These are phyloP conservation scores for Rutpela maculata DNA, from an alignment of 2,888 invertebrate genomes.

Conservation along the genomic window DNA sequence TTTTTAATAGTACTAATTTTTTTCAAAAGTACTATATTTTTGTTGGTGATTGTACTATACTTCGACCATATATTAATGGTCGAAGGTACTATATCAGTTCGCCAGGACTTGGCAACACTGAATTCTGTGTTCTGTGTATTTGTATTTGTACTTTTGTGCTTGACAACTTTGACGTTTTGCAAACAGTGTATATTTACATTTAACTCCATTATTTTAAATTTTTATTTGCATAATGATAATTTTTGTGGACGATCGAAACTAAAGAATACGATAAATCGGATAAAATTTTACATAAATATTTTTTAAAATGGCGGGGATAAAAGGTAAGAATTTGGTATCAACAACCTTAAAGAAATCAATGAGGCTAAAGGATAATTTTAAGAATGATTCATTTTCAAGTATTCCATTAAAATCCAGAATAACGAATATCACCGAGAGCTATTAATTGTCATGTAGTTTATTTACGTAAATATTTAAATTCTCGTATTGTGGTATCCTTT, in stretches of 20 bases:
- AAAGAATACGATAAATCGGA: constrained; percentile 4
- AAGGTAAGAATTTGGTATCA: constrained; percentile 45
- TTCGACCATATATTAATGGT: too few species aligned
- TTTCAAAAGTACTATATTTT: too few species aligned
- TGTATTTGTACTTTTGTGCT: too few species aligned
- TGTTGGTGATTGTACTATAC: too few species aligned
- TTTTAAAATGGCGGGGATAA: constrained; percentile 52
- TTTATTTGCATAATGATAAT: constrained; percentile 35
- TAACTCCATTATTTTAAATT: constrained; percentile 26
- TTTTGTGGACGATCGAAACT: constrained; percentile 27
- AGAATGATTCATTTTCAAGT: constrained; percentile 45
- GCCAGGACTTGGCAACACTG: too few species aligned
- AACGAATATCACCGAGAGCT: background rate
- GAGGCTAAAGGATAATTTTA: constrained; percentile 40
- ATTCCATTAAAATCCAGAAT: background rate
- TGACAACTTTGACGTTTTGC: constrained; percentile 29
- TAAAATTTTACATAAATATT: background rate
- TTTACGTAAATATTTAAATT: background rate
- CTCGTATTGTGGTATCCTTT: background rate
- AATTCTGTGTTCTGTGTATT: too few species aligned
- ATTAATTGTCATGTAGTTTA: background rate
- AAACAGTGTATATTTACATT: constrained; percentile 31
- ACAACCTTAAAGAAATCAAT: constrained; percentile 34
- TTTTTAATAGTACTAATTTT: too few species aligned
- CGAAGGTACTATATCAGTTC: too few species aligned